Base-by-base conservation (phyloP, 2,888 invertebrate species). In the Incurvaria masculella region DNA sequence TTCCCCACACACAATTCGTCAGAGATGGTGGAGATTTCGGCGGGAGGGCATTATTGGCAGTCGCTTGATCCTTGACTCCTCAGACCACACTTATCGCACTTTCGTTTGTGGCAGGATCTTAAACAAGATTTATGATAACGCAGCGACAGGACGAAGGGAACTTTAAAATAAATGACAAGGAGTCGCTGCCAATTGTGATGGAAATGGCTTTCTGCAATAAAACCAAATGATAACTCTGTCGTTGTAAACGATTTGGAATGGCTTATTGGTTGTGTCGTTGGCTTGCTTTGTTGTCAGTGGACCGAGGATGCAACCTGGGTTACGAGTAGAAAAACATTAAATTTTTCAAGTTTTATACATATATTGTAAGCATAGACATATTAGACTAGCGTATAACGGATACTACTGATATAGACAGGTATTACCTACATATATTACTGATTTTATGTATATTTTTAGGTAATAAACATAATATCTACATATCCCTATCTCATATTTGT, bases 111-210 rank as follows among this genome's bases (percentile, higher is more conserved):
- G 71, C 65, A 58, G 66, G 72, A 76, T 75, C 76, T 78, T 74
- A 75, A 76, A 72, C 67, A 72, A 78, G 78, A 78, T 78, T 78
- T 78, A 76, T 74, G 78, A 78, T 78, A 76, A 78, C 75, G 66
- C 76, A 78, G 74, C 73, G 62, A 59, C 68, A 65, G 66, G 64
- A 63, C 64, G 66, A 63, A 62, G 61, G 67, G 65, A 71, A 68
- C 68, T 73, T 75, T 71, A 72, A 75, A 74, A 76, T 75, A 75
- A 76, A 75, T 75, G 76, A 76, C 76, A 75, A 76, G 76, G 60
- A 76, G 78, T 76, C 68, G 69, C 72, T 68, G 71, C 72, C 72
- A 72, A 74, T 76, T 76, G 78, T 78, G 72, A 78, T 76, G 74
- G 76, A 75, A 76, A 76, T 73, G 70, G 70, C 69, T 74, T 71